A percentile compares a stretch with the other conserved stretches of the same genome.
phyloP scores from a whole-genome alignment of 2,888 invertebrate species.

The Rotaria macrura region DNA sequence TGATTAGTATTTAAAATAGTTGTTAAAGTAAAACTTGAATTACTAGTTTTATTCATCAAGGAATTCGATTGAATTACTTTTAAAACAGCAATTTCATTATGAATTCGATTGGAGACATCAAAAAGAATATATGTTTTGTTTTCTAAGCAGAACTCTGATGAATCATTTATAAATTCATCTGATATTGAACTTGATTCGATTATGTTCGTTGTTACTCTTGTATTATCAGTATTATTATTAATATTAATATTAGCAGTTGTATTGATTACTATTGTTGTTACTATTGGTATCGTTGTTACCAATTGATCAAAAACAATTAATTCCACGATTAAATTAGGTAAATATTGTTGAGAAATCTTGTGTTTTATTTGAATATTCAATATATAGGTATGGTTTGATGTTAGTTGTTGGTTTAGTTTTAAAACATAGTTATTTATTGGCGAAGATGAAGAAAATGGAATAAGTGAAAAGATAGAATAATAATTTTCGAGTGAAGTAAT shows the following conservation, averaged over 20 bases:
- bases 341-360: constrained; percentile 6
- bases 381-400: neutral
- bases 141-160: neutral
- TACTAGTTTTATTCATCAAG: neutral
- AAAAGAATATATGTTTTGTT: neutral
- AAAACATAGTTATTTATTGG: neutral
- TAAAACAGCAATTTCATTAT: neutral
- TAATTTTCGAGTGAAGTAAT: neutral
- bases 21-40: neutral
- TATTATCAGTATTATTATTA: neutral
- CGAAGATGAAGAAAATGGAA: neutral
- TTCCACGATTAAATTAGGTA: neutral
- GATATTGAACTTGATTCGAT: neutral
- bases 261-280: too few species aligned
- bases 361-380: neutral
- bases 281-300: neutral
- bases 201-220: neutral
- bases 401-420: neutral
- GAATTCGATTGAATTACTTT: neutral
- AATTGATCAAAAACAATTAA: neutral
- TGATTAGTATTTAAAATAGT: neutral
- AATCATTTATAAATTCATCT: neutral
- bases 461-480: neutral
- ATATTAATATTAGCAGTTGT: too few species aligned
- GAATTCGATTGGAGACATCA: neutral